phyloP scores from a whole-genome alignment of 1,140 invertebrate species.

The Drosophila parabipectinata region DNA sequence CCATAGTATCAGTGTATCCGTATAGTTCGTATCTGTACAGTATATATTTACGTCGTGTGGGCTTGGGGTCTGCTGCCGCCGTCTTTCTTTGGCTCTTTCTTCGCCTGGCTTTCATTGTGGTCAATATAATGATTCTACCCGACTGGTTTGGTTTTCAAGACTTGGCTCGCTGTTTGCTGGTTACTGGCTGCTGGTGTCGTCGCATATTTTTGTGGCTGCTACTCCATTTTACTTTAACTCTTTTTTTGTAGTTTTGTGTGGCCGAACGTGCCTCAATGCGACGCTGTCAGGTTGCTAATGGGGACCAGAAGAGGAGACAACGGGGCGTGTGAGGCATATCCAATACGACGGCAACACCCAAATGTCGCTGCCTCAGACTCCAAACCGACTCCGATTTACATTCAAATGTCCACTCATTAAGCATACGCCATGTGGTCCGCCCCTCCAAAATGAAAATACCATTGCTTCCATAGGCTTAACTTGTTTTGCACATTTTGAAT shows the following conservation, averaged over 20 bases:
- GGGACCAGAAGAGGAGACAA: conserved; percentile 22
- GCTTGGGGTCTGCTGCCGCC: conserved; percentile 34
- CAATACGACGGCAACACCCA: conserved; percentile 61
- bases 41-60: conserved; percentile 39
- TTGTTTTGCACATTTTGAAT: conserved; percentile 75
- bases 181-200: conserved; percentile 23
- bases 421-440: conserved; percentile 24
- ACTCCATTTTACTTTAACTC: conserved; percentile 47
- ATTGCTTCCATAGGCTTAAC: conserved; percentile 24
- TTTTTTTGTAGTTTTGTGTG: conserved; percentile 30
- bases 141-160: conserved; percentile 33
- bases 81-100: conserved; percentile 64
- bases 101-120: conserved; percentile 76
- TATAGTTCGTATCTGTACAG: conserved; percentile 38
- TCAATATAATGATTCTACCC: conserved; percentile 76
- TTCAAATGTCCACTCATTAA: neutral
- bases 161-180: conserved; percentile 21
- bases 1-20: conserved; percentile 39
- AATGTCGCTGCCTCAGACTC: conserved; percentile 13
- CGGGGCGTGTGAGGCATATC: conserved; percentile 52
- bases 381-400: conserved; percentile 9
- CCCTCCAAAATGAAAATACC: conserved; percentile 7
- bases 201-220: conserved; percentile 62
- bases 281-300: conserved; percentile 67
- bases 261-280: conserved; percentile 48